These are phyloP conservation scores for Gisinianus flammeolus DNA, from an alignment of 2,888 invertebrate genomes.

Conservation along the genomic window DNA sequence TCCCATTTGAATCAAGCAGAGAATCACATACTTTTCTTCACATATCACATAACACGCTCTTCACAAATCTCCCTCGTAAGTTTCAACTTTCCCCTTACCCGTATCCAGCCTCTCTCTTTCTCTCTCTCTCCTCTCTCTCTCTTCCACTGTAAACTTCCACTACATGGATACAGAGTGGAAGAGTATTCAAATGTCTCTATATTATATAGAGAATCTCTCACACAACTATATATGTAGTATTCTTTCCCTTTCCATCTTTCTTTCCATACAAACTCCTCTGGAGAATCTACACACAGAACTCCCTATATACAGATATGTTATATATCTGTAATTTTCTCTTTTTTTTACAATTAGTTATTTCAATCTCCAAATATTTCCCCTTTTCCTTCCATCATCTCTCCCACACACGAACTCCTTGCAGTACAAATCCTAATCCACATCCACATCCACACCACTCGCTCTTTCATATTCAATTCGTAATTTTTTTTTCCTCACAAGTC, in stretches of 20 bases:
- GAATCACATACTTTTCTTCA: background rate
- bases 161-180: no score
- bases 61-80: slow-evolving; percentile 2
- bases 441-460: no score
- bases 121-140: background rate
- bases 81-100: background rate
- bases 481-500: no score
- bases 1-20: background rate
- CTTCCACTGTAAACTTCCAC: background rate
- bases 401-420: no score
- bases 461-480: no score
- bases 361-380: background rate
- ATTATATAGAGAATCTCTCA: no score
- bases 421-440: no score
- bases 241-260: background rate
- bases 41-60: background rate
- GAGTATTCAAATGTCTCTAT: no score
- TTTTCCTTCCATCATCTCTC: background rate
- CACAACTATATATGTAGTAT: no score
- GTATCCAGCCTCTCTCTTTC: background rate
- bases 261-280: background rate
- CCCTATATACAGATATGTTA: no score
- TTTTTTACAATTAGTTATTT: slow-evolving; percentile 8
- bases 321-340: background rate
- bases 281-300: no score